These are phyloP conservation scores for Aphyosemion australe DNA, from an alignment of 2,113 vertebrate species.

Conservation along the genomic window DNA sequence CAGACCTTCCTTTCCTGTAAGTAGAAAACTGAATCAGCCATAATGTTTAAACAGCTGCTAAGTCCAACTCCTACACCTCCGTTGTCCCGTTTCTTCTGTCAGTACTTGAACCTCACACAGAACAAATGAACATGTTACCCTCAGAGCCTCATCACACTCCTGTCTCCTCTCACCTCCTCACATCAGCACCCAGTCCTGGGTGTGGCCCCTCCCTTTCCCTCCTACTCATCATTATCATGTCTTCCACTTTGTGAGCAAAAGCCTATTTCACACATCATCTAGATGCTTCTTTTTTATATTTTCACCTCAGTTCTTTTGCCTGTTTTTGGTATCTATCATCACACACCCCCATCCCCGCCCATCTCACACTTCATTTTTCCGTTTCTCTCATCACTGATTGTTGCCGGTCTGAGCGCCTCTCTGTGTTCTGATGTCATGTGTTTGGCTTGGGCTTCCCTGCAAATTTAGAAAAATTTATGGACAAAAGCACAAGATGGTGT, in stretches of 20 bases:
- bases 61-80: slow-evolving; percentile 51
- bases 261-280: slow-evolving; percentile 45
- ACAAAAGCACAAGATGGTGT: slow-evolving; percentile 58
- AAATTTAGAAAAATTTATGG: slow-evolving; percentile 61
- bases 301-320: slow-evolving; percentile 38
- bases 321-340: slow-evolving; percentile 37
- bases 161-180: slow-evolving; percentile 19
- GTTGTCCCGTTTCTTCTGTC: slow-evolving; percentile 33
- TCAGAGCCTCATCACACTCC: slow-evolving; percentile 11
- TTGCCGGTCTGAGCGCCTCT: slow-evolving; percentile 18
- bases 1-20: too few relatives aligned
- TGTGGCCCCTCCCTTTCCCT: slow-evolving; percentile 23
- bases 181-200: slow-evolving; percentile 47
- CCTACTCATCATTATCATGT: slow-evolving; percentile 38
- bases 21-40: slow-evolving; percentile 5
- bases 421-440: slow-evolving; percentile 66
- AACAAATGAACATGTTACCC: slow-evolving; percentile 16
- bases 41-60: slow-evolving; percentile 75
- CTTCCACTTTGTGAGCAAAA: slow-evolving; percentile 44
- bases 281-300: slow-evolving; percentile 9
- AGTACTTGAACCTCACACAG: not conserved
- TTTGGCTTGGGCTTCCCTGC: slow-evolving; percentile 60
- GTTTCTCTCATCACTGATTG: slow-evolving; percentile 36
- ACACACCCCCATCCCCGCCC: slow-evolving; percentile 17
- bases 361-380: slow-evolving; percentile 55